phyloP scores from a whole-genome alignment of 2,113 vertebrate genomes.

The Myiozetetes cayanensis region DNA sequence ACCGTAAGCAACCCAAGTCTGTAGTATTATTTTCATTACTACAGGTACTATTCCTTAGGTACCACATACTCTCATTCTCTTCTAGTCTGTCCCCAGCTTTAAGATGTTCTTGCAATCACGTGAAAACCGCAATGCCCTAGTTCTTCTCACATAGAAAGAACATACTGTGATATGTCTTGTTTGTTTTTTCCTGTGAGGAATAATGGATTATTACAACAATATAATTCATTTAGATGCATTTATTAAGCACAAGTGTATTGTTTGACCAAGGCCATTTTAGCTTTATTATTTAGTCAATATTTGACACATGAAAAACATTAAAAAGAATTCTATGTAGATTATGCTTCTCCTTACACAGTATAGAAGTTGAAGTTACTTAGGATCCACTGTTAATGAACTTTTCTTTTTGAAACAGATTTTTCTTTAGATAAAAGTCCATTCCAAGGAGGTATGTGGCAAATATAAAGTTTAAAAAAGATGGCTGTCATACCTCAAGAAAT shows the following conservation, averaged over 20 bases:
- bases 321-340: neutral
- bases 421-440: neutral
- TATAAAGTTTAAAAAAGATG: neutral
- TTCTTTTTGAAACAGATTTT: neutral
- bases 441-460: neutral
- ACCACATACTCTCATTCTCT: neutral
- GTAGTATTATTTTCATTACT: rapidly evolving
- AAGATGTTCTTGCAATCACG: neutral
- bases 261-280: neutral
- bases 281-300: neutral
- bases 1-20: neutral
- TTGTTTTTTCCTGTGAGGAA: neutral
- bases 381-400: neutral
- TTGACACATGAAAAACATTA: neutral
- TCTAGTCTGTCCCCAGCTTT: neutral
- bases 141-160: neutral
- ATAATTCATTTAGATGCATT: neutral
- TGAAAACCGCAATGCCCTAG: neutral
- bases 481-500: neutral
- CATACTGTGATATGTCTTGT: neutral
- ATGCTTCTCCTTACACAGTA: neutral
- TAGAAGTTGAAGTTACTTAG: neutral
- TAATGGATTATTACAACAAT: neutral
- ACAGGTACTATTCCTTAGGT: neutral
- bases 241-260: neutral